Conservation (phyloP, 2,888 invertebrate species). For the Cantharis flavilabris region DNA sequence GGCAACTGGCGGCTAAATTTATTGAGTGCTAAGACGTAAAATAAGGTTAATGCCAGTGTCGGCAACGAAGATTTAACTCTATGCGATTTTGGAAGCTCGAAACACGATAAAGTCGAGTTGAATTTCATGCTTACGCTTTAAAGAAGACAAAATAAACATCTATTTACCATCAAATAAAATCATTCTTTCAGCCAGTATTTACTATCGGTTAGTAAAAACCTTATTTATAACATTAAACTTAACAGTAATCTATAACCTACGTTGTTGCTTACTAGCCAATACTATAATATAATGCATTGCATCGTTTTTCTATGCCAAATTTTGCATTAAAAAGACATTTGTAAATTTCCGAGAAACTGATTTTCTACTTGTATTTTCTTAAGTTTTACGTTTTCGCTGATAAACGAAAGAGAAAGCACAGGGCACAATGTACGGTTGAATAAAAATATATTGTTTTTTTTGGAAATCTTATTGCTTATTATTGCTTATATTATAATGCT, state of each 20-base stretch:
- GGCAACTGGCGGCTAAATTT: conserved; percentile 30
- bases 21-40: conserved; percentile 33
- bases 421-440: too few species aligned
- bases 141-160: conserved; percentile 15
- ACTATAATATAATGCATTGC: not conserved
- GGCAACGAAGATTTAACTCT: conserved; percentile 26
- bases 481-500: too few species aligned
- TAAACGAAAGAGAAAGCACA: not conserved
- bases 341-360: not conserved
- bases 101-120: conserved; percentile 27
- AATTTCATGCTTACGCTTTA: conserved; percentile 16
- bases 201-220: not conserved
- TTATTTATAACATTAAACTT: not conserved
- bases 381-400: not conserved
- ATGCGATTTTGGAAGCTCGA: conserved; percentile 25
- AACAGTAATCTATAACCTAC: not conserved
- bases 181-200: not conserved
- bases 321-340: not conserved
- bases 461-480: too few species aligned
- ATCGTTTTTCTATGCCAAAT: not conserved
- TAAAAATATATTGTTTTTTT: too few species aligned
- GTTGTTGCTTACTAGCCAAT: not conserved
- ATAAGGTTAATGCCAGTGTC: conserved; percentile 30
- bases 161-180: conserved; percentile 12
- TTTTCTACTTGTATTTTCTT: not conserved